A percentile compares a stretch with the other conserved stretches of the same genome.
Evolutionary conservation across 2,888 invertebrate genomes (phyloP).

Genomic region (Drosophila anomelani): DNA sequence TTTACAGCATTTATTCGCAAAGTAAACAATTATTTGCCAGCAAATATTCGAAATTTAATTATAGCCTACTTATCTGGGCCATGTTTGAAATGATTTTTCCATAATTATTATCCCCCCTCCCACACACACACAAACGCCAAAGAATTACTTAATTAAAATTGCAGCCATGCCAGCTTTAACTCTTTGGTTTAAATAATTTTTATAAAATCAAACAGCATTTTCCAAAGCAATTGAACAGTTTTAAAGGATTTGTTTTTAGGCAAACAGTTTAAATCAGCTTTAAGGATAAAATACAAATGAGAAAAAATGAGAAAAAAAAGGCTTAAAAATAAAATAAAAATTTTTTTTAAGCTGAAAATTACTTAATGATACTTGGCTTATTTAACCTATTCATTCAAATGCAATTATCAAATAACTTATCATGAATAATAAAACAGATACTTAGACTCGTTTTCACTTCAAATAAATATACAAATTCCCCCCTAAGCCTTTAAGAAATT

Average conservation of each 20-base stretch:
- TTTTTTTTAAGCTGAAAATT: not conserved
- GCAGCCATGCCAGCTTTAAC: constrained; percentile 1
- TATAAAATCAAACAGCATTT: not conserved
- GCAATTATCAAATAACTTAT: not conserved
- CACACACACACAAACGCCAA: not conserved
- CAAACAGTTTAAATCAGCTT: constrained; percentile 5
- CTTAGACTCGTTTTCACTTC: not conserved
- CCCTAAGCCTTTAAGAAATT: not conserved
- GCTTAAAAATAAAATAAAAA: not conserved
- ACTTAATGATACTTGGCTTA: not conserved
- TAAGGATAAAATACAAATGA: not conserved
- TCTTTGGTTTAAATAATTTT: not conserved
- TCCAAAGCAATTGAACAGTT: not conserved
- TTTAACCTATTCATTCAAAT: not conserved
- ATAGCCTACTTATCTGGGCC: constrained; percentile 7
- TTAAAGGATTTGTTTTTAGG: not conserved
- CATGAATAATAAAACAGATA: not conserved
- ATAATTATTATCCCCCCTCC: not conserved
- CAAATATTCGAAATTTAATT: constrained; percentile 12
- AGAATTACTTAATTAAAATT: constrained; percentile 12
- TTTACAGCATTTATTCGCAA: constrained; percentile 19
- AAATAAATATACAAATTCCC: not conserved
- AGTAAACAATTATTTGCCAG: not conserved
- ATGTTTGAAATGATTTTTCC: constrained; percentile 4
- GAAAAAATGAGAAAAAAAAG: no score